Conservation (phyloP, 37 sponge, comb jelly and placozoan genomes). For the Aphrocallistes beatrix region DNA sequence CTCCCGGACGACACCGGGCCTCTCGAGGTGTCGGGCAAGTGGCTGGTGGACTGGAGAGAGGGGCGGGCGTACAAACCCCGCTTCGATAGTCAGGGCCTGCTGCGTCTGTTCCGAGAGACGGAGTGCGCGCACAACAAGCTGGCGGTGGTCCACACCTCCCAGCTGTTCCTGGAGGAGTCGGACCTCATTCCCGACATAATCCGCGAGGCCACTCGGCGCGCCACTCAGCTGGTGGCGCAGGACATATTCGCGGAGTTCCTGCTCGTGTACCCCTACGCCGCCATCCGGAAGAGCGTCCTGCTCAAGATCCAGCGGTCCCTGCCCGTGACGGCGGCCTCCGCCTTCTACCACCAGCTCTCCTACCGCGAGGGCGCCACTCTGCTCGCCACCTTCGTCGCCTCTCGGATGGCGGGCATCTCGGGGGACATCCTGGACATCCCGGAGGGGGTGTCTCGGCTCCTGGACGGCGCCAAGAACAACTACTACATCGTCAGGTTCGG, state of each 20-base stretch:
- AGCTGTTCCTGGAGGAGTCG: neutral
- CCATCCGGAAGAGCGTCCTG: neutral
- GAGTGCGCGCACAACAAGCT: neutral
- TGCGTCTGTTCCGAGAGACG: neutral
- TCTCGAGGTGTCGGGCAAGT: neutral
- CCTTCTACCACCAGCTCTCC: neutral
- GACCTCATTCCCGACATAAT: neutral
- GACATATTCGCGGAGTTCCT: constrained; percentile 14
- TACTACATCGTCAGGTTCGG: neutral
- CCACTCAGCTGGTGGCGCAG: neutral
- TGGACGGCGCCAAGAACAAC: neutral
- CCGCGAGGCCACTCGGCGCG: neutral
- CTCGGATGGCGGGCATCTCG: neutral
- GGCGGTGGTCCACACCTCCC: neutral
- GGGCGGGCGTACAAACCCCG: neutral
- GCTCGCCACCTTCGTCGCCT: neutral
- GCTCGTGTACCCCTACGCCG: neutral
- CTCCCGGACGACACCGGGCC: neutral
- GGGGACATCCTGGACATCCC: neutral
- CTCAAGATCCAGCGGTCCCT: neutral
- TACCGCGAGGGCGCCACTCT: neutral
- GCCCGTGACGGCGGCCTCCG: neutral
- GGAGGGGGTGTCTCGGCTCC: neutral
- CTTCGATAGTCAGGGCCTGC: neutral
- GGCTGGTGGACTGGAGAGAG: neutral